Percentiles rank a stretch among this genome's conserved stretches.
Evolutionary conservation across 2,797 vertebrate genomes (phyloP).

Genomic region (Lutjanus campechanus): DNA sequence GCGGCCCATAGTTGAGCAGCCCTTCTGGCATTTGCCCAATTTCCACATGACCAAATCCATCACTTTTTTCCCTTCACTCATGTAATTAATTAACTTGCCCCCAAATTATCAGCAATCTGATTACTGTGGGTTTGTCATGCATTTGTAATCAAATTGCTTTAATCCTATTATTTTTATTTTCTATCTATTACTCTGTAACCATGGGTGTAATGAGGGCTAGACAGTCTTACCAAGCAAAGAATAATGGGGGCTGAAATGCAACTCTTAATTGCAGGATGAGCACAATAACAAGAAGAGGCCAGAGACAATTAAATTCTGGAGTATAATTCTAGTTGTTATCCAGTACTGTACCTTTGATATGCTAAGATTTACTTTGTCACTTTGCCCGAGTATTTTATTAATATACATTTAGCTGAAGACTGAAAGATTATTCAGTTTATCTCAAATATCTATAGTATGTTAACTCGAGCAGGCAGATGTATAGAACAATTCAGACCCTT

Average conservation of each 20-base stretch:
- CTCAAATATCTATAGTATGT: neutral
- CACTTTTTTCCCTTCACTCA: neutral
- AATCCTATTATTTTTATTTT: slow-evolving; percentile 29
- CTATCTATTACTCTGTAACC: slow-evolving; percentile 18
- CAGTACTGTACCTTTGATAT: neutral
- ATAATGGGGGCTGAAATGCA: slow-evolving; percentile 32
- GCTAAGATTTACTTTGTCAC: neutral
- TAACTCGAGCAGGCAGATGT: neutral
- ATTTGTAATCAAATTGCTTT: slow-evolving; percentile 38
- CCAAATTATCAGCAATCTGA: slow-evolving; percentile 10
- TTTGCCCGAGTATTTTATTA: slow-evolving; percentile 3
- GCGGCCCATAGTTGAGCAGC: no score
- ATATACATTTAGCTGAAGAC: neutral
- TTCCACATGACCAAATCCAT: no score
- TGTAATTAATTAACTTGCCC: slow-evolving; percentile 5
- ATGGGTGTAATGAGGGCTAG: slow-evolving; percentile 14
- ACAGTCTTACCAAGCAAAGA: slow-evolving; percentile 1
- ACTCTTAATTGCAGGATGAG: slow-evolving; percentile 22
- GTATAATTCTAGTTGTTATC: slow-evolving; percentile 2
- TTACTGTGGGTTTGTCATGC: slow-evolving; percentile 33
- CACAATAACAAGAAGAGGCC: neutral
- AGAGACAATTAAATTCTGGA: neutral
- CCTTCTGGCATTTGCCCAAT: no score
- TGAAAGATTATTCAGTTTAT: neutral
- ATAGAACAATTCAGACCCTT: neutral